Conservation (phyloP, 1,140 invertebrate species). For the Drosophila rufa region DNA sequence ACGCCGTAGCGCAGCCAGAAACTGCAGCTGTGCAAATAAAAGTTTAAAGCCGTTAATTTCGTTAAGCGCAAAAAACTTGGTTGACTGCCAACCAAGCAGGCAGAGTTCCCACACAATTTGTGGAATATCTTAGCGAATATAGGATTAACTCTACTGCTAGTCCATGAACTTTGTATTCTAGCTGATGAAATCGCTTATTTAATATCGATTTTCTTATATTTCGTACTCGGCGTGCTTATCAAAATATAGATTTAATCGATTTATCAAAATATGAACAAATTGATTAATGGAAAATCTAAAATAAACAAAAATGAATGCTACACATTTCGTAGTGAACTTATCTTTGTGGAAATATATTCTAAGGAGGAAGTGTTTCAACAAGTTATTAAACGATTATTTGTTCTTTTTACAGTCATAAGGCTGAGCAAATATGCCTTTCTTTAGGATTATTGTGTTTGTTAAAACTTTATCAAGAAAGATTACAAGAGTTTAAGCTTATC, state of each 20-base stretch:
- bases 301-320: background rate
- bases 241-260: background rate
- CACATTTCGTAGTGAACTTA: too few relatives aligned
- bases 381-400: background rate
- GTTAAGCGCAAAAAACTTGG: background rate
- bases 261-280: background rate
- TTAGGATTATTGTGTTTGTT: background rate
- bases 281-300: background rate
- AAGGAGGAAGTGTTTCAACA: background rate
- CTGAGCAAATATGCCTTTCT: too few relatives aligned
- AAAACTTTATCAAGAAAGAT: background rate
- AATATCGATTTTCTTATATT: background rate
- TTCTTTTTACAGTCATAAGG: too few relatives aligned
- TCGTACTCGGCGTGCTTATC: background rate
- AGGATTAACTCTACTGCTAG: background rate
- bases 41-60: background rate
- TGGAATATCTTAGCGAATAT: conserved; percentile 3
- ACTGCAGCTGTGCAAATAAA: conserved; percentile 78
- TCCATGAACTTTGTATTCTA: background rate
- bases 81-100: conserved; percentile 31
- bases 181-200: background rate
- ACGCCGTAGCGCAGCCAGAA: conserved; percentile 91
- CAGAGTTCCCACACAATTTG: conserved; percentile 10
- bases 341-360: background rate
- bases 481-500: background rate